Evolutionary conservation across 2,797 vertebrate species (phyloP).

Genomic region (Myotis daubentonii): DNA sequence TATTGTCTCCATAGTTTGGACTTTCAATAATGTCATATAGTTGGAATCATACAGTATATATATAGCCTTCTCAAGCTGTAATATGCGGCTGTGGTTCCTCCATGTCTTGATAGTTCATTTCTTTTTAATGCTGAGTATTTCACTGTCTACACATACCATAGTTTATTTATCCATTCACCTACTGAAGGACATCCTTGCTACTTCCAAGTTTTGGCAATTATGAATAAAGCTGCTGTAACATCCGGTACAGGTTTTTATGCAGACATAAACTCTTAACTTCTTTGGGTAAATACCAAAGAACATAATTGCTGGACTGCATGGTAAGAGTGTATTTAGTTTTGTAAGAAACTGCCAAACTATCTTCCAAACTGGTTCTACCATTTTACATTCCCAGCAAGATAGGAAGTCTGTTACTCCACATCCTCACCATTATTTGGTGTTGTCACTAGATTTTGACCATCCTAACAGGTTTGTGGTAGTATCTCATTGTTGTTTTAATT

Average conservation of each 20-base stretch:
- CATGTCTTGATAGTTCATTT: neutral
- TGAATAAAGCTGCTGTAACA: neutral
- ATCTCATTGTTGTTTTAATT: neutral
- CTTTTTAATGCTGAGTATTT: neutral
- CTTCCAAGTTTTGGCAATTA: neutral
- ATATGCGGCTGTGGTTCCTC: neutral
- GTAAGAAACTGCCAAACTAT: neutral
- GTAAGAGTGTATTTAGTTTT: neutral
- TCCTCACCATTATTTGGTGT: neutral
- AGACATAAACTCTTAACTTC: neutral
- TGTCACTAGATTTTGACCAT: neutral
- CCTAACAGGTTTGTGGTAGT: neutral
- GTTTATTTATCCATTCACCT: neutral
- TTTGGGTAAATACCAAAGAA: neutral
- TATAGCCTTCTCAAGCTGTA: neutral
- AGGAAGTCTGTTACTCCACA: neutral
- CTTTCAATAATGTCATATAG: neutral
- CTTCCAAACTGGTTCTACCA: neutral
- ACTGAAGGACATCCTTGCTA: neutral
- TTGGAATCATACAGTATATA: neutral
- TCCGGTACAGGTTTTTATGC: neutral
- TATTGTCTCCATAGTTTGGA: neutral
- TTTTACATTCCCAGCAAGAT: neutral
- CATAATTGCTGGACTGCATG: neutral
- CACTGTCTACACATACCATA: neutral